phyloP scores from a whole-genome alignment of 2,113 vertebrate genomes.

The Hiodon alosoides region DNA sequence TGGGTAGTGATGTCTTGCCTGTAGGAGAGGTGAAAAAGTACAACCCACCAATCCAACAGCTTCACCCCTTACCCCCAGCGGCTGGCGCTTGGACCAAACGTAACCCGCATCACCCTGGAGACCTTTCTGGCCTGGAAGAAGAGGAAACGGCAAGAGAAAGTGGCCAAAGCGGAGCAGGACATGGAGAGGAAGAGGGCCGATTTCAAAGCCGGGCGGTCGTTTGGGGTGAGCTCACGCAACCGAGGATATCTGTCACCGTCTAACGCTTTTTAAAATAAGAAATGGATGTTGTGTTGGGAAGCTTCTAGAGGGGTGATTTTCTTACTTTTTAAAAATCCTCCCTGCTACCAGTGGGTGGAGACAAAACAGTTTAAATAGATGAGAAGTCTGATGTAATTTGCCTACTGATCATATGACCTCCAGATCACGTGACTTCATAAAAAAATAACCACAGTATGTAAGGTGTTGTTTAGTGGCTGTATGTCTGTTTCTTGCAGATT shows the following conservation, averaged over 20 bases:
- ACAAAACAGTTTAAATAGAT: not conserved
- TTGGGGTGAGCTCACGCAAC: slow-evolving; percentile 64
- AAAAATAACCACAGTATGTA: too few species aligned
- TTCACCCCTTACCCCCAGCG: slow-evolving; percentile 58
- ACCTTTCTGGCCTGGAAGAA: slow-evolving; percentile 98
- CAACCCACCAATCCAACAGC: not conserved
- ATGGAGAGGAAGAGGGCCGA: slow-evolving; percentile 96
- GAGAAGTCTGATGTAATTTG: too few species aligned
- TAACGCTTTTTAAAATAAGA: not conserved
- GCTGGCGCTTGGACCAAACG: slow-evolving; percentile 80
- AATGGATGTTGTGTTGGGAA: not conserved
- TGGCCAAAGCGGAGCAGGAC: slow-evolving; percentile 79
- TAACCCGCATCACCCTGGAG: slow-evolving; percentile 95
- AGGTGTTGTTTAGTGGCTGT: too few species aligned
- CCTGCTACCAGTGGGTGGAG: slow-evolving; percentile 13
- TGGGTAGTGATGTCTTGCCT: too few species aligned
- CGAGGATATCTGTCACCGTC: not conserved
- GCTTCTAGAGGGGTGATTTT: too few species aligned
- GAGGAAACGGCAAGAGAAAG: slow-evolving; percentile 96
- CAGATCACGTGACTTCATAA: too few species aligned
- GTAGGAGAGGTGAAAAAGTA: too few species aligned
- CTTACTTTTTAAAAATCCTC: not conserved
- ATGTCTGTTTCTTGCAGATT: too few species aligned
- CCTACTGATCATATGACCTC: too few species aligned
- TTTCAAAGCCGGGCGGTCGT: slow-evolving; percentile 88